Base-by-base conservation (phyloP, 1,140 invertebrate species). In the Oncopeltus fasciatus region DNA sequence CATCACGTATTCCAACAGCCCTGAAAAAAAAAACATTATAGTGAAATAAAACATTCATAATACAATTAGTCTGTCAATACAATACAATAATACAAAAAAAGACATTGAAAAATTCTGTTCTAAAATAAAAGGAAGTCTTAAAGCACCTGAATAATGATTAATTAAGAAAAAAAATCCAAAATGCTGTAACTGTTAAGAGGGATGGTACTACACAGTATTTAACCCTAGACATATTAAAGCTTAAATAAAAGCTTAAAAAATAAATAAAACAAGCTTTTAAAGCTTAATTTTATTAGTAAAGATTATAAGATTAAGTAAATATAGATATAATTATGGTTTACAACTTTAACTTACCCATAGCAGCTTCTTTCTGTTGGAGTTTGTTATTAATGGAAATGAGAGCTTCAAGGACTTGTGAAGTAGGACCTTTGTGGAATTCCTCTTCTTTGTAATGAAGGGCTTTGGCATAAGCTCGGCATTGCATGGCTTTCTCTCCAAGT, bases 341-440 rank as follows among this genome's bases (percentile, higher is more conserved):
- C 26, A 44, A 51, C 20, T 38, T 21, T 38, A 1, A 16, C 64
- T 59, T 77, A 69, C 85, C 95, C 67, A 92, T 87, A 0, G 97
- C 95, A 0, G 95, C 95, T 76, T 99, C 97, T 64, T 95, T 90
- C 70, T 99, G 94, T 71, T 99, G 95, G 12, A 99, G 75, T 74
- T 99, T 99, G 72, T 99, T 99, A 70, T 99, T 99, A 64, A 98
- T 98, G 14, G 92, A 91, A 68, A 98, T 98, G 0, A 98, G 75
- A 2, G 91, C 85, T 71, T 97, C 95, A 2, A 97, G 84, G 0
- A 96, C 89, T 64, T 89, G 84, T 24, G 87, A 83, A 27, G 80
- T 87, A n/a, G 79, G 77, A 2, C 72, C 76, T 65, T 77, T 74
- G 62, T 84, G 83, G 69, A 98, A 99, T 72, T 99, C 93, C 69